Conservation (phyloP, 2,797 vertebrate species). For the Thaleichthys pacificus region DNA sequence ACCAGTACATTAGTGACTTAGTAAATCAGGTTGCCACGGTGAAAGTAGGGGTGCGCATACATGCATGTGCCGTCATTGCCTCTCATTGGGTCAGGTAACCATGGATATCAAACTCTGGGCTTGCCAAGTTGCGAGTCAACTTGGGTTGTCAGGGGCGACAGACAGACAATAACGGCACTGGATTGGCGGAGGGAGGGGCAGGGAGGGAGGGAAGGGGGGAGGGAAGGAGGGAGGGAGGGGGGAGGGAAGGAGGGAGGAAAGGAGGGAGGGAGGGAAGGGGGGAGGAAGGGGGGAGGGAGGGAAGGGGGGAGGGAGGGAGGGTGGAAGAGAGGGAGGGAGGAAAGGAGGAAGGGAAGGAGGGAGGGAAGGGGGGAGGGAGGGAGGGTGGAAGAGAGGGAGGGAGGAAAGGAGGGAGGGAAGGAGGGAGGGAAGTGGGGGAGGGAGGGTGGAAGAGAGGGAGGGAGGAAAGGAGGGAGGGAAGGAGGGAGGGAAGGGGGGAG, state of each 20-base stretch:
- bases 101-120: constrained; percentile 30
- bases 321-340: not conserved
- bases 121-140: not conserved
- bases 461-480: too few species aligned
- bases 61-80: constrained; percentile 6
- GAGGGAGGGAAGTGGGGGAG: too few species aligned
- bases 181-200: not conserved
- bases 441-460: not conserved
- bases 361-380: too few species aligned
- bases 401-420: too few species aligned
- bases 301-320: too few species aligned
- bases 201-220: not conserved
- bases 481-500: too few species aligned
- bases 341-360: too few species aligned
- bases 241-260: not conserved
- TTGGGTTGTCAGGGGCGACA: constrained; percentile 9
- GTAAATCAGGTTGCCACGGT: constrained; percentile 39
- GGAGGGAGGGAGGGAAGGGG: not conserved
- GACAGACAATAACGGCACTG: not conserved
- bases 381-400: too few species aligned
- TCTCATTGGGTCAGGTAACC: constrained; percentile 34
- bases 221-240: not conserved
- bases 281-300: not conserved
- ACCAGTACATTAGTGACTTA: not conserved
- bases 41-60: constrained; percentile 28